A percentile compares a stretch with the other conserved stretches of the same genome.
Conservation (phyloP, 2,888 invertebrate species). For the Scaeva pyrastri region DNA sequence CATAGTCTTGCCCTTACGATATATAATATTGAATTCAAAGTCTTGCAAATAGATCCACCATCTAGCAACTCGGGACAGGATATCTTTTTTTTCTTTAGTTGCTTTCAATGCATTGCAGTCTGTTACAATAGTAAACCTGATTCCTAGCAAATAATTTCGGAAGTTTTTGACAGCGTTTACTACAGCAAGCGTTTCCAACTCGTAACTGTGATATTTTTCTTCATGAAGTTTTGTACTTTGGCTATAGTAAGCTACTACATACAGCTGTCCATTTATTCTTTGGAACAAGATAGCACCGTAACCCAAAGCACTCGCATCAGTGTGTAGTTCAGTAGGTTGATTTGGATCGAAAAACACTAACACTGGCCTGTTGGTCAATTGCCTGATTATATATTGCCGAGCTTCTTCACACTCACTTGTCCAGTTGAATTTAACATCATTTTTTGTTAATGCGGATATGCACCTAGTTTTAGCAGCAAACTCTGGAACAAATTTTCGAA, state of each 20-base stretch:
- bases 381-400: constrained; percentile 7
- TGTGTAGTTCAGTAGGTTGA: not conserved
- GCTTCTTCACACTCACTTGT: constrained; percentile 17
- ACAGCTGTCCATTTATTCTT: constrained; percentile 7
- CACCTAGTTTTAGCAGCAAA: constrained; percentile 14
- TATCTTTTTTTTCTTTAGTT: constrained; percentile 33
- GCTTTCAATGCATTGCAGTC: constrained; percentile 36
- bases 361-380: constrained; percentile 5
- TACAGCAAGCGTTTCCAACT: constrained; percentile 27
- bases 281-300: constrained; percentile 33
- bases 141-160: constrained; percentile 20
- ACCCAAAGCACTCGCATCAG: not conserved
- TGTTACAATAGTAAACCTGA: constrained; percentile 12
- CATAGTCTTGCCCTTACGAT: constrained; percentile 43
- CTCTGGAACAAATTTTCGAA: too few relatives aligned
- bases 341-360: constrained; percentile 10
- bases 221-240: constrained; percentile 28
- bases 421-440: constrained; percentile 19
- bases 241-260: constrained; percentile 27
- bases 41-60: constrained; percentile 62
- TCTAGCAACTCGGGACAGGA: constrained; percentile 46
- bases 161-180: constrained; percentile 36
- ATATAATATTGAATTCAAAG: constrained; percentile 43
- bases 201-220: constrained; percentile 33
- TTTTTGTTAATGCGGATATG: constrained; percentile 14